Base-by-base conservation (phyloP, 1,140 invertebrate species). In the Thaumatotibia leucotreta region DNA sequence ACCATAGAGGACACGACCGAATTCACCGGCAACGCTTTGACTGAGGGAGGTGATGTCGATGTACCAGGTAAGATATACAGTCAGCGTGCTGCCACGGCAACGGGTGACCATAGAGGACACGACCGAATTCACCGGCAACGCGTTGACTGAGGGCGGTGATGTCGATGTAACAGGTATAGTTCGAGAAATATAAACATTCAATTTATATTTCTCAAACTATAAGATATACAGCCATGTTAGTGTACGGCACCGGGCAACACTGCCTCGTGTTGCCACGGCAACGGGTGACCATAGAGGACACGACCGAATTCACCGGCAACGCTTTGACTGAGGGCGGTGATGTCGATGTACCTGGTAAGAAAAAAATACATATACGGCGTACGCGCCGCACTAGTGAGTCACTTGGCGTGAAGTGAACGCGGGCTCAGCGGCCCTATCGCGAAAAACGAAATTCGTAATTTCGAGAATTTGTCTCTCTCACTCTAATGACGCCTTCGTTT, bases 211-310 rank as follows among this genome's bases (percentile, higher is more conserved):
- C n/a, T n/a, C n/a, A n/a, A n/a, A 6, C n/a, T 10, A n/a, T n/a
- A n/a, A n/a, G n/a, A n/a, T n/a, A n/a, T 24, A 35, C 83, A 97
- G 96, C 94, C 95, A 0, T 98, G 97, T 77, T 93, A 97, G 94
- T 95, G 0, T 98, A 97, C 83, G 97, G 98, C 80, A 94, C 94
- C 0, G 97, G 97, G 0, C 95, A 96, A 78, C 93, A 96, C 78
- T 98, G 97, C 79, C 91, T 94, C 1, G 74, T 70, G 5, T 35
- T 90, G 22, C 76, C 79, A 0, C 69, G 75, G 0, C 45, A 61
- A 0, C 68, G 45, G 1, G 1, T 61, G 1, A 64, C 20, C 2
- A 9, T 72, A 0, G 75, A 77, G 2, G 83, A 84, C 0, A 45
- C 70, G 0, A 74, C 65, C 0, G 75, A 79, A 4, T 54, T 74